Evolutionary conservation across 2,113 vertebrate species (phyloP), one percentile per base, ranked within the genome.

Genomic region (Rhabdomys dilectus): DNA sequence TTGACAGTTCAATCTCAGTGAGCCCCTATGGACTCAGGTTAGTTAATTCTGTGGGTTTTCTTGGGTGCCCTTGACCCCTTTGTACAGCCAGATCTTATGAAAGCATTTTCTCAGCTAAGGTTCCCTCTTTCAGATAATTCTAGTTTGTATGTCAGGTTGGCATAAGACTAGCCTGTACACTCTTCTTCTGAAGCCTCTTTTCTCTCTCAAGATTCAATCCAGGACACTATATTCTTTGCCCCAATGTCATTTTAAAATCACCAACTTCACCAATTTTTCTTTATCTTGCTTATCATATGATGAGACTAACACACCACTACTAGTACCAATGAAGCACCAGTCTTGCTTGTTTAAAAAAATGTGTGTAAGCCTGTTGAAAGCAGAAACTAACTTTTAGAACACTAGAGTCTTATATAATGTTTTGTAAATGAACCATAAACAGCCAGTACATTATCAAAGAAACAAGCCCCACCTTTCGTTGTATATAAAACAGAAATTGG

Each of bases 401-500:
- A 36, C 68, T 26, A 56, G 22, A 26, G 5, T 92, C 81, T 89
- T 76, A 8, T 22, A 34, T 77, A 51, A 39, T 94, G 48, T 64
- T 45, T 95, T 91, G 36, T 53, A 42, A 75, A 58, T 64, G 34
- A n/a, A 39, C 53, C 36, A 12, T 68, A 91, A 66, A 31, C 29
- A 75, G 22, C 93, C 29, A n/a, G 1, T 78, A 21, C 16, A 8
- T 42, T 12, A 58, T 81, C 76, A 92, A 62, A 86, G 56, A 60
- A 91, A 80, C 60, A 80, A 90, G 60, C 66, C 77, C 24, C 88
- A 82, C 31, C 22, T 94, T 91, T 96, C 22, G 60, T 73, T 77
- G 8, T 62, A 45, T 51, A 24, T 78, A 36, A 80, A 64, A 75
- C 60, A 34, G 12, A 85, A 93, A 77, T 29, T 84, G 66, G 42